A percentile compares a stretch with the other conserved stretches of the same genome.
Evolutionary conservation across 1,140 invertebrate genomes (phyloP).

Genomic region (Atta colombica): DNA sequence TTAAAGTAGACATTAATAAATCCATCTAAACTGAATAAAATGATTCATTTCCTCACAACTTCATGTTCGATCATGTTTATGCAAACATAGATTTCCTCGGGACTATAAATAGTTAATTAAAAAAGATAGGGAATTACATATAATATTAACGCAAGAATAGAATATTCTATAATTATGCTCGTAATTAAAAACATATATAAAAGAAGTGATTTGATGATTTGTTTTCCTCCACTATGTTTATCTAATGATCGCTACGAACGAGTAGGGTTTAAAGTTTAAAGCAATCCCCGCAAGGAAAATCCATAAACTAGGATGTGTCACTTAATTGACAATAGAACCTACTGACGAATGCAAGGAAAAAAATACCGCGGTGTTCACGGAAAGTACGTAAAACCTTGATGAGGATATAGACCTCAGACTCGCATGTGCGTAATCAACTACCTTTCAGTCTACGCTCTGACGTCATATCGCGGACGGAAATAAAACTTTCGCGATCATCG

Average conservation of each 20-base stretch:
- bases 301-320: constrained; percentile 7
- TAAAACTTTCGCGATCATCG: constrained; percentile 41
- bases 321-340: constrained; percentile 34
- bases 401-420: neutral
- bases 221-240: neutral
- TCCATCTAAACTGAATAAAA: neutral
- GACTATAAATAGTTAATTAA: neutral
- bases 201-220: neutral
- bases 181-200: constrained; percentile 8
- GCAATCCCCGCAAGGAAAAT: constrained; percentile 4
- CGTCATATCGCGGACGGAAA: constrained; percentile 26
- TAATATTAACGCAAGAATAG: neutral
- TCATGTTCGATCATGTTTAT: neutral
- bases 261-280: neutral
- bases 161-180: constrained; percentile 17
- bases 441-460: constrained; percentile 33
- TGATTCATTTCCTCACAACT: neutral
- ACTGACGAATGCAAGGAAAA: neutral
- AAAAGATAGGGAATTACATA: constrained; percentile 6
- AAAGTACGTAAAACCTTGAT: neutral
- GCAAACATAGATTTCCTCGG: neutral
- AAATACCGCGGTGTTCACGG: constrained; percentile 18
- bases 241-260: neutral
- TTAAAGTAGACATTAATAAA: neutral
- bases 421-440: constrained; percentile 39